Conservation (phyloP, 1,140 invertebrate species). For the Thaumatotibia leucotreta region DNA sequence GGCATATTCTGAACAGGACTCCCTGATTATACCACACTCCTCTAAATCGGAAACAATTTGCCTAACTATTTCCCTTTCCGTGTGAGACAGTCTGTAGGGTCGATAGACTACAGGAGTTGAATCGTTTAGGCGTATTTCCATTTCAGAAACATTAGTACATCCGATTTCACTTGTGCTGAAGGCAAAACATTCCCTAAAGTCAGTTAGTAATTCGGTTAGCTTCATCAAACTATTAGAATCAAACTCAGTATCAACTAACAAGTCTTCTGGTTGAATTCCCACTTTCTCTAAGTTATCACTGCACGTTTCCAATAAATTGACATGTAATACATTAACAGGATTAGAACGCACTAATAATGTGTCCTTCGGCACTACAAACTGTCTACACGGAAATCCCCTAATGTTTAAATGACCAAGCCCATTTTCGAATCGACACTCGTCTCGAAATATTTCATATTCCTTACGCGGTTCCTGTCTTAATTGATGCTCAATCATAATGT, state of each 20-base stretch:
- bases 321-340: neutral
- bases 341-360: neutral
- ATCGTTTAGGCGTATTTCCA: conserved; percentile 29
- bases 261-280: neutral
- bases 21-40: conserved; percentile 41
- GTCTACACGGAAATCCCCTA: neutral
- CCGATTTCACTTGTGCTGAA: conserved; percentile 23
- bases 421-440: neutral
- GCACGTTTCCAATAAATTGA: neutral
- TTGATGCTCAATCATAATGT: neutral
- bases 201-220: conserved; percentile 8
- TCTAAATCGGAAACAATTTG: neutral
- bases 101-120: conserved; percentile 24
- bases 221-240: neutral
- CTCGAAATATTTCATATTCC: neutral
- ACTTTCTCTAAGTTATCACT: neutral
- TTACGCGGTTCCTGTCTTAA: neutral
- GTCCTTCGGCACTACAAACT: neutral
- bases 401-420: neutral
- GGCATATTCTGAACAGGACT: conserved; percentile 36
- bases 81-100: conserved; percentile 21
- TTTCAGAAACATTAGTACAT: conserved; percentile 14
- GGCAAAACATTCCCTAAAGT: conserved; percentile 31
- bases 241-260: neutral
- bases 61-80: conserved; percentile 6